A percentile compares a stretch with the other conserved stretches of the same genome.
phyloP scores from a whole-genome alignment of 1,140 invertebrate genomes.

The Ctenoplectra terminalis region DNA sequence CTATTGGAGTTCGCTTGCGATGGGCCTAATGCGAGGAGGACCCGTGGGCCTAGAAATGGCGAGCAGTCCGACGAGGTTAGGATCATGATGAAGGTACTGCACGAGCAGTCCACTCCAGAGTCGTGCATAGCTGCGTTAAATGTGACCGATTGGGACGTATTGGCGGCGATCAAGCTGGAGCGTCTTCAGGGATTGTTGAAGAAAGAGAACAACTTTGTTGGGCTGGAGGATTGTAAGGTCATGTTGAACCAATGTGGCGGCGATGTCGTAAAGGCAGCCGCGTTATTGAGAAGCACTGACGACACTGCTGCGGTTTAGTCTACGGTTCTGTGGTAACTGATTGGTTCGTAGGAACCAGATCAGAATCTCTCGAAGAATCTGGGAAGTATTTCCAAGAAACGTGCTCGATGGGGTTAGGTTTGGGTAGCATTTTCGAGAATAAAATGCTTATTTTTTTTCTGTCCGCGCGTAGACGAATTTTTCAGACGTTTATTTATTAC shows the following conservation, averaged over 20 bases:
- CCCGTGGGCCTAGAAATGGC: slow-evolving; percentile 89
- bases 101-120: slow-evolving; percentile 90
- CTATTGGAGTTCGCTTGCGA: slow-evolving; percentile 94
- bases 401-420: neutral
- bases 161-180: slow-evolving; percentile 93
- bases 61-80: slow-evolving; percentile 94
- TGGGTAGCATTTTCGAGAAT: slow-evolving; percentile 10
- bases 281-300: slow-evolving; percentile 76
- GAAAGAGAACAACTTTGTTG: slow-evolving; percentile 78
- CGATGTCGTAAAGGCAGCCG: slow-evolving; percentile 79
- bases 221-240: slow-evolving; percentile 78
- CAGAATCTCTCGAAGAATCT: neutral
- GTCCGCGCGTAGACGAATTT: slow-evolving; percentile 29
- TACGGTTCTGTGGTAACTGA: neutral
- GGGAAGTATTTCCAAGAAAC: neutral
- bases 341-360: neutral
- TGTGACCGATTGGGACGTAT: slow-evolving; percentile 93
- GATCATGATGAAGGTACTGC: slow-evolving; percentile 95
- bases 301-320: slow-evolving; percentile 78
- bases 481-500: slow-evolving; percentile 57
- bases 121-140: slow-evolving; percentile 92
- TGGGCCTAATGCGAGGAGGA: slow-evolving; percentile 86
- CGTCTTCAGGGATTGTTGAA: slow-evolving; percentile 88
- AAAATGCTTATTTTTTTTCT: slow-evolving; percentile 1
- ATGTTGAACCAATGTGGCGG: slow-evolving; percentile 79